Conservation (phyloP, 2,797 vertebrate genomes). For the Yasuhikotakia modesta region DNA sequence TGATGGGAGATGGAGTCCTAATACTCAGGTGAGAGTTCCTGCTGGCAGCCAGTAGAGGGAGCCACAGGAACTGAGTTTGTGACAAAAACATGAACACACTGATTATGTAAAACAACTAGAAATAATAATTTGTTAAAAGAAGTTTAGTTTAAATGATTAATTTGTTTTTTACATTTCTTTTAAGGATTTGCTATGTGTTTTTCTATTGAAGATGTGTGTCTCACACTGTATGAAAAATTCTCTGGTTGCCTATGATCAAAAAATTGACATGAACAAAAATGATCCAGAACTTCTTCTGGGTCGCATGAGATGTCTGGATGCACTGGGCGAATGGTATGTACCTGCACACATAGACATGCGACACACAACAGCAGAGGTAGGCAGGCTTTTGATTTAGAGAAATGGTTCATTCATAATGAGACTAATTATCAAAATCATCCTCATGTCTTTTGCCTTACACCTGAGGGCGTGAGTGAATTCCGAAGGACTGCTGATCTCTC, state of each 20-base stretch:
- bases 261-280: constrained; percentile 97
- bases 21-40: too few relatives aligned
- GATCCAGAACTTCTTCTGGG: constrained; percentile 96
- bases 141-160: not conserved
- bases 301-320: constrained; percentile 97
- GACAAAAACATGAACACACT: not conserved
- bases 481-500: too few relatives aligned
- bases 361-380: too few relatives aligned
- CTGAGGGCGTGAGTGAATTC: too few relatives aligned
- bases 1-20: too few relatives aligned
- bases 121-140: not conserved
- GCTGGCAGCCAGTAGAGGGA: too few relatives aligned
- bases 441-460: too few relatives aligned
- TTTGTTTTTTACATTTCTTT: not conserved
- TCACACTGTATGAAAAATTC: constrained; percentile 55
- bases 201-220: not conserved
- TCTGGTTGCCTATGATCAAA: constrained; percentile 94
- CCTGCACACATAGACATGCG: not conserved
- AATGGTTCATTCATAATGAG: not conserved
- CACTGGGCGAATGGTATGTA: constrained; percentile 94
- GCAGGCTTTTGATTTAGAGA: too few relatives aligned
- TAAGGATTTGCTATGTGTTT: not conserved
- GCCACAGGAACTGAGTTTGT: too few relatives aligned
- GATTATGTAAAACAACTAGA: not conserved
- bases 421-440: too few relatives aligned